Conservation (phyloP, 2,888 invertebrate genomes). For the Drosophila monieri region DNA sequence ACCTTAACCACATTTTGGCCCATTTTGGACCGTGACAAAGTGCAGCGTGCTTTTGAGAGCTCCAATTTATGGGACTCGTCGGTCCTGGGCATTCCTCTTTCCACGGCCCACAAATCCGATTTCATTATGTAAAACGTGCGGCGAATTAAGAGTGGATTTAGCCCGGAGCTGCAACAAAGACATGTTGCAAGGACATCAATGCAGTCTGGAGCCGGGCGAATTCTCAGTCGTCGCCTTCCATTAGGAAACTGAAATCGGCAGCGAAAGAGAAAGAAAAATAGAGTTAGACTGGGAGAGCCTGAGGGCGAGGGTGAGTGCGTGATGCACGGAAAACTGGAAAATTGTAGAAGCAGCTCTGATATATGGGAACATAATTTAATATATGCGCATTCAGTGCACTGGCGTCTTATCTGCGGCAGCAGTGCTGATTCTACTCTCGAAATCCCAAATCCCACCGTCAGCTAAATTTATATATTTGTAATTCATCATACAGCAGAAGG, state of each 20-base stretch:
- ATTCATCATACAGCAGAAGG: neutral
- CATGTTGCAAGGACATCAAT: conserved; percentile 39
- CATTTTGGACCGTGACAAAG: conserved; percentile 37
- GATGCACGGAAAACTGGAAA: conserved; percentile 17
- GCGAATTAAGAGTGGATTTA: conserved; percentile 71
- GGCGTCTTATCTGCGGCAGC: conserved; percentile 46
- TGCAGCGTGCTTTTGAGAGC: conserved; percentile 39
- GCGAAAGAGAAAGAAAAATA: conserved; percentile 22
- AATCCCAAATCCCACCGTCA: neutral
- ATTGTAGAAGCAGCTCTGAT: conserved; percentile 7
- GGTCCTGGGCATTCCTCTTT: neutral
- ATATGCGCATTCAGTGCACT: conserved; percentile 47
- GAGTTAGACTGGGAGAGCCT: neutral
- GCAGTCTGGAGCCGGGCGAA: conserved; percentile 31
- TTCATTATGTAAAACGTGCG: conserved; percentile 76
- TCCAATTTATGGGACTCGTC: conserved; percentile 43
- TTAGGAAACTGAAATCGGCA: conserved; percentile 41
- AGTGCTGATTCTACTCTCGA: neutral
- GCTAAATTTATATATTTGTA: neutral
- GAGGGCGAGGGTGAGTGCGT: conserved; percentile 9
- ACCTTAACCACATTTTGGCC: conserved; percentile 4
- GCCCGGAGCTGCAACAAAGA: conserved; percentile 37
- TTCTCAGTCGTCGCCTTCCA: conserved; percentile 41
- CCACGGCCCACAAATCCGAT: conserved; percentile 60
- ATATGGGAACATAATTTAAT: conserved; percentile 3